These are phyloP conservation scores for Drosophila kokeensis DNA, from an alignment of 2,888 invertebrate genomes.

Conservation along the genomic window DNA sequence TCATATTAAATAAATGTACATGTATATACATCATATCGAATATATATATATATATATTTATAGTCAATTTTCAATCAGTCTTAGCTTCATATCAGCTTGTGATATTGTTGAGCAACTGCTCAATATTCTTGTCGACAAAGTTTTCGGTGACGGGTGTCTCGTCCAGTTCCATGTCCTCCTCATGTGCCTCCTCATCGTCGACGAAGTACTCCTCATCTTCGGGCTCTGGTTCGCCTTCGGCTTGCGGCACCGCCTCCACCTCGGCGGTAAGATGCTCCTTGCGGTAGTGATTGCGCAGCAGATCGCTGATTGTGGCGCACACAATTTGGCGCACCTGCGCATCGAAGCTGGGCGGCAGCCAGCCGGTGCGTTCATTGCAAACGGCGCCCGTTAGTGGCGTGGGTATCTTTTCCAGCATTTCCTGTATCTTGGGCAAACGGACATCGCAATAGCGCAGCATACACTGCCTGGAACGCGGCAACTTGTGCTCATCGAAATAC, in stretches of 20 bases:
- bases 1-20: not conserved
- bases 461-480: conserved; percentile 94
- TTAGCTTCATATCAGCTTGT: conserved; percentile 48
- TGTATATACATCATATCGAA: not conserved
- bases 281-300: conserved; percentile 81
- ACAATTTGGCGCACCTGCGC: conserved; percentile 90
- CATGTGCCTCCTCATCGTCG: conserved; percentile 67
- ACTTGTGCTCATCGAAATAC: conserved; percentile 89
- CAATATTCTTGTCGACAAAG: conserved; percentile 61
- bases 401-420: conserved; percentile 89
- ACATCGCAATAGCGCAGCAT: conserved; percentile 96
- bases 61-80: not conserved
- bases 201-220: conserved; percentile 59
- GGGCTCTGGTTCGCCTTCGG: conserved; percentile 56
- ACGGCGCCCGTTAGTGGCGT: conserved; percentile 87
- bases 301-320: conserved; percentile 88
- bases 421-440: conserved; percentile 91
- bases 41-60: not conserved
- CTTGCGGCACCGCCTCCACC: conserved; percentile 76
- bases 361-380: conserved; percentile 91
- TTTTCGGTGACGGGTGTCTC: conserved; percentile 47
- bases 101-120: conserved; percentile 65
- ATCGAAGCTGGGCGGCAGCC: conserved; percentile 90
- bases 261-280: conserved; percentile 81
- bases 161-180: conserved; percentile 68